Base-by-base conservation (phyloP, 2,113 vertebrate genomes). In the Notothenia rossii region DNA sequence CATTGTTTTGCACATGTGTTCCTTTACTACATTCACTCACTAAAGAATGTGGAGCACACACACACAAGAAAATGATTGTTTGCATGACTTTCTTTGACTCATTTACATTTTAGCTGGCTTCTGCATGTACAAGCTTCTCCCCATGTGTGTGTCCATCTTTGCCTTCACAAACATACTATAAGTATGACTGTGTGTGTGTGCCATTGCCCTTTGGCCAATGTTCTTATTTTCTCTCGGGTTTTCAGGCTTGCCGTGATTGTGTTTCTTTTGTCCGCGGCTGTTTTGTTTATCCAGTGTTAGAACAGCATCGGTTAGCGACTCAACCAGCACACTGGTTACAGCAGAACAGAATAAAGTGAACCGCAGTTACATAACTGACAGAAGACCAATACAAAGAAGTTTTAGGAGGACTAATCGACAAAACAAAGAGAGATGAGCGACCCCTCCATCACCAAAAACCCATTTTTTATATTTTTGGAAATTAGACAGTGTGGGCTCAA, bases 161-260 rank as follows among this genome's bases (percentile, higher is more conserved):
- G 33, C 67, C 22, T 51, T 60, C 48, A 54, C 58, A 79, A 18
- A 22, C 18, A 25, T 61, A 36, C 60, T 71, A 75, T 72, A 84
- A 76, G 82, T 80, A 53, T 51, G 7, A 20, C 10, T 49, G 45
- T 65, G 51, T 67, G 46, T 65, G 54, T 33, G 13, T 20, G 48
- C 68, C 5, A 0, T 29, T 29, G 74, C 72, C 49, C 67, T 66
- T 40, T 68, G 54, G 13, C 53, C 77, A 25, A 63, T 18, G 75
- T 86, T 92, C 87, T 81, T 86, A 77, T 51, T 20, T 20, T 86
- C 88, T 91, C 86, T 86, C 65, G 65, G 84, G 75, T 69, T 81
- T 93, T 92, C 85, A 88, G 77, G 60, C 76, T 10, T 11, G 43
- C 49, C 49, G 33, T 54, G 79, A 84, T 88, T 92, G 82, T 90